Evolutionary conservation across 2,888 invertebrate genomes (phyloP).

Genomic region (Hymenopus coronatus): DNA sequence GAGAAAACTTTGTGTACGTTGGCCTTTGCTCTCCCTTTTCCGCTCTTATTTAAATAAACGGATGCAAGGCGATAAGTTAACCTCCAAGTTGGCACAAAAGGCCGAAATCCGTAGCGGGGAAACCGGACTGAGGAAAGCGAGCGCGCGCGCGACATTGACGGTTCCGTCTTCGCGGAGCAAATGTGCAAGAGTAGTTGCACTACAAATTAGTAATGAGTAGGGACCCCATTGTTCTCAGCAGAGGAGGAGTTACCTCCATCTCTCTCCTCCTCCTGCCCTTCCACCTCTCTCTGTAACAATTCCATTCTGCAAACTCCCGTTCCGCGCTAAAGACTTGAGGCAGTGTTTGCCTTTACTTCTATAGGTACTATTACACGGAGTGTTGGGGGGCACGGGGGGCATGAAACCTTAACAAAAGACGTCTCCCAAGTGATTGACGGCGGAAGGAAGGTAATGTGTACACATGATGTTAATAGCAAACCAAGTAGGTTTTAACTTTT

Average conservation of each 20-base stretch:
- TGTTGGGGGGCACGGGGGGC: no score
- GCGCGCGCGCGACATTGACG: background rate
- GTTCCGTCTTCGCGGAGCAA: background rate
- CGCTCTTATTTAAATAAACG: conserved; percentile 5
- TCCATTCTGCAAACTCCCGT: background rate
- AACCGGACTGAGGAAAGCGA: background rate
- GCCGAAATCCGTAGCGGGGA: background rate
- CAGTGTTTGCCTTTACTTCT: background rate
- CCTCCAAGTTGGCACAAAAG: conserved; percentile 30
- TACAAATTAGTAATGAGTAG: conserved; percentile 26
- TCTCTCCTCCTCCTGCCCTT: background rate
- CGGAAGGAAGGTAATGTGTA: background rate
- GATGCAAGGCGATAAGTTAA: background rate
- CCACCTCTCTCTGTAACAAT: background rate
- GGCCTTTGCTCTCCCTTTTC: background rate
- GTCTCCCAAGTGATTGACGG: background rate
- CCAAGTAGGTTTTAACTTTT: background rate
- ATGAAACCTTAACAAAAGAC: background rate
- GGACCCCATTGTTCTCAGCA: background rate
- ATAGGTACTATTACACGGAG: no score
- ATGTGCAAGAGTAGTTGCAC: background rate
- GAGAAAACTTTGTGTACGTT: background rate
- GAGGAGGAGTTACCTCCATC: no score
- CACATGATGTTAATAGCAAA: background rate
- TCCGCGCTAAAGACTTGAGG: background rate